Base-by-base conservation (phyloP, 2,797 vertebrate genomes). In the Salarias fasciatus region DNA sequence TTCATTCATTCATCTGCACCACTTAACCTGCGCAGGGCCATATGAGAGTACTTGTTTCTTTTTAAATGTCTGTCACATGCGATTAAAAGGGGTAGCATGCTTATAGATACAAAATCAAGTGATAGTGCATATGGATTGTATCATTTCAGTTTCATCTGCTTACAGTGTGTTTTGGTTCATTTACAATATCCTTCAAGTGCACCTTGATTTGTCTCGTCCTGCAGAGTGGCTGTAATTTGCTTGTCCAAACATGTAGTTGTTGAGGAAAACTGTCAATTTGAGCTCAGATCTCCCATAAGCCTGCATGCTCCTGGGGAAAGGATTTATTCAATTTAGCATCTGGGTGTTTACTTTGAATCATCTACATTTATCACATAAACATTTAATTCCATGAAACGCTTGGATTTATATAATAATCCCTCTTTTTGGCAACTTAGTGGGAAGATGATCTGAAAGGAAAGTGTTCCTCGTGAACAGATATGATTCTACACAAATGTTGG, bases 171-270 rank as follows among this genome's bases (percentile, higher is more conserved):
- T 24, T 3, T 24, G 24, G 2, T 3, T 24, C n/a, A n/a, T n/a
- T n/a, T n/a, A n/a, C n/a, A n/a, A n/a, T n/a, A n/a, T n/a, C n/a
- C n/a, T n/a, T n/a, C n/a, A n/a, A n/a, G n/a, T n/a, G n/a, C 18
- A 24, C 24, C 18, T 3, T 24, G 18, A 24, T 24, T 24, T 24
- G 24, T 24, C 24, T 24, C 2, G 24, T 24, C 18, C 18, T 24
- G 2, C 18, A 24, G 18, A 24, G 18, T 69, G 47, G 57, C 45
- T 64, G 45, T 2, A 55, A 63, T 50, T 13, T 59, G 36, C 67
- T 79, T 10, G 64, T 80, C 59, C 46, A 45, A 71, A 63, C 79
- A 60, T 10, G 60, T 56, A 2, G 18, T 24, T 24, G 18, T 18
- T 24, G 18, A 24, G 18, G 18, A 24, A 24, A 18, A 24, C 3